Base-by-base conservation (phyloP, 2,113 vertebrate species). In the Rhinogobius similis region DNA sequence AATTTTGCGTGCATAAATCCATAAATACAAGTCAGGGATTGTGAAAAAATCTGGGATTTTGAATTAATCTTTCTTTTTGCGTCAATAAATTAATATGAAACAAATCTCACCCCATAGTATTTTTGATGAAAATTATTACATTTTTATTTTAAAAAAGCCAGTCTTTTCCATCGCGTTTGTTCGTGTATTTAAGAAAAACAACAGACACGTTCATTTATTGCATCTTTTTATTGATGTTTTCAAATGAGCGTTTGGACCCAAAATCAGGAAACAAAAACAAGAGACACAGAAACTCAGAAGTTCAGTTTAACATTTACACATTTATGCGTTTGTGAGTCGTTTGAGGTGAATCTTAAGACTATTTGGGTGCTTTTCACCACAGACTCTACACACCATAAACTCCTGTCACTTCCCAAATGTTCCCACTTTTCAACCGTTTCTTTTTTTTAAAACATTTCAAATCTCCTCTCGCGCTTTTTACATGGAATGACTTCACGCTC, bases 211-310 rank as follows among this genome's bases (percentile, higher is more conserved):
- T 67, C 10, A 39, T 69, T 77, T 87, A 87, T 91, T 92, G 88
- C 89, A 89, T 90, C 83, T 46, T 85, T 89, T 91, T 90, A 88
- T 89, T 93, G 83, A 87, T 59, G 77, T 84, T 73, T 90, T 87
- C 86, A 86, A 75, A 84, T 86, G 87, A 91, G 73, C 72, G 73
- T 86, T 71, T 89, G 81, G 70, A 89, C 83, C 83, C 75, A 86
- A 67, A 52, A 72, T 71, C 68, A 36, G 14, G 38, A 32, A 75
- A 48, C 0, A 44, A 58, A 23, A 46, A 80, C 62, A 62, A 74
- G 41, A 66, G 67, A 81, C 62, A 9, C 59, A 58, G 73, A 65
- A 76, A 77, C 81, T n/a, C 52, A 82, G 64, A 82, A 83, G 81
- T 36, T 32, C 20, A 82, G 48, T n/a, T 73, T 32, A 69, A 73